Evolutionary conservation across 2,797 vertebrate genomes (phyloP).

Genomic region (Botia kubotai): DNA sequence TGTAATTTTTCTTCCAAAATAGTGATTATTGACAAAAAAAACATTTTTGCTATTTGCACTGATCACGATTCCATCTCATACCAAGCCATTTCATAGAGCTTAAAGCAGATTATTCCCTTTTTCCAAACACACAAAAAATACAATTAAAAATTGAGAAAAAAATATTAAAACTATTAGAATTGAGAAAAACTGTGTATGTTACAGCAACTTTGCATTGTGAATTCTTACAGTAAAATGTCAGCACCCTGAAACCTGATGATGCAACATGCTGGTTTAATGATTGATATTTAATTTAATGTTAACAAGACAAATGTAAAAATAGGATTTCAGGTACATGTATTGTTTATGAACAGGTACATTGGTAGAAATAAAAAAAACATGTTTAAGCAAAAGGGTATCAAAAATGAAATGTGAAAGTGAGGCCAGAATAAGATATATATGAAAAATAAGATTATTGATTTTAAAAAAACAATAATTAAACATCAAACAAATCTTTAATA

Average conservation of each 20-base stretch:
- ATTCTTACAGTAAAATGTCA: not conserved
- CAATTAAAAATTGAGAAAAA: too few relatives aligned
- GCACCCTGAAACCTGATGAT: not conserved
- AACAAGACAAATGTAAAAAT: slow-evolving; percentile 4
- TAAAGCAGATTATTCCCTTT: too few relatives aligned
- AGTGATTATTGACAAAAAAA: not conserved
- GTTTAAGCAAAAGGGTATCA: not conserved
- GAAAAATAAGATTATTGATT: not conserved
- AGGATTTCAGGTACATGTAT: slow-evolving; percentile 17
- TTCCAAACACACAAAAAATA: too few relatives aligned
- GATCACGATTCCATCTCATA: too few relatives aligned
- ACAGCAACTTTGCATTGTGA: not conserved
- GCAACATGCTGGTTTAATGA: not conserved
- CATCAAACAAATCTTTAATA: slow-evolving; percentile 9
- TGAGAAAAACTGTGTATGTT: not conserved
- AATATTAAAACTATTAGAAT: not conserved
- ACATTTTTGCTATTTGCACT: too few relatives aligned
- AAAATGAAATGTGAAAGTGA: too few relatives aligned
- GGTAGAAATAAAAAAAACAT: slow-evolving; percentile 4
- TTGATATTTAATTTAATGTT: not conserved
- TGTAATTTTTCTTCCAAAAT: not conserved
- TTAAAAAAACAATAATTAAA: slow-evolving; percentile 21
- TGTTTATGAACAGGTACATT: slow-evolving; percentile 42
- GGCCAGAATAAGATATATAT: too few relatives aligned
- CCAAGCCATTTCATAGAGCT: too few relatives aligned